Evolutionary conservation across 1,140 invertebrate species (phyloP).

Genomic region (Lerema accius): DNA sequence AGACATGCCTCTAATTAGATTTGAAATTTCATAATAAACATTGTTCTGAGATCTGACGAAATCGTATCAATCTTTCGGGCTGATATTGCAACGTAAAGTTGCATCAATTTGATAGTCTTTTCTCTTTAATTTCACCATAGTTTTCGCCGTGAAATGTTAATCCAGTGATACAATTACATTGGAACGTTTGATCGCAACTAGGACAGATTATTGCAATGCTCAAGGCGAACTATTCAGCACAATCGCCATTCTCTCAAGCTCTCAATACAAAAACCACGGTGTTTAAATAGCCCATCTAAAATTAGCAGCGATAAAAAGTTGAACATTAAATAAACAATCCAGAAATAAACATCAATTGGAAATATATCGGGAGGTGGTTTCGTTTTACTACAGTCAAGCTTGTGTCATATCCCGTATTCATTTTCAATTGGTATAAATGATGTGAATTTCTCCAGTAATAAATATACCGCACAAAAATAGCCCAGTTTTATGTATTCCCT

Average conservation of each 20-base stretch:
- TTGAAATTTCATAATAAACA: neutral
- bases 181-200: constrained; percentile 28
- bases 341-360: constrained; percentile 14
- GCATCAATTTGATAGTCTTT: neutral
- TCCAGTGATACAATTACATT: constrained; percentile 23
- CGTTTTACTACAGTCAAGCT: neutral
- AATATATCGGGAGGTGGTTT: neutral
- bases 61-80: neutral
- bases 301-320: constrained; percentile 23
- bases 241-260: constrained; percentile 25
- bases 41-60: neutral
- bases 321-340: constrained; percentile 7
- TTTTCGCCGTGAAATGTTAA: constrained; percentile 25
- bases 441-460: too few species aligned
- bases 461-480: too few species aligned
- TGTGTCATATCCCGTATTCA: neutral
- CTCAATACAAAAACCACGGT: constrained; percentile 16
- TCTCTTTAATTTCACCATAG: constrained; percentile 13
- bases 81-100: constrained; percentile 5
- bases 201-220: constrained; percentile 35
- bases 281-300: constrained; percentile 22
- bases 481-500: too few species aligned
- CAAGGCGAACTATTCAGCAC: constrained; percentile 39
- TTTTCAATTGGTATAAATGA: too few species aligned
- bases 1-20: neutral